phyloP scores from a whole-genome alignment of 1,140 invertebrate species.

The Temnothorax longispinosus region DNA sequence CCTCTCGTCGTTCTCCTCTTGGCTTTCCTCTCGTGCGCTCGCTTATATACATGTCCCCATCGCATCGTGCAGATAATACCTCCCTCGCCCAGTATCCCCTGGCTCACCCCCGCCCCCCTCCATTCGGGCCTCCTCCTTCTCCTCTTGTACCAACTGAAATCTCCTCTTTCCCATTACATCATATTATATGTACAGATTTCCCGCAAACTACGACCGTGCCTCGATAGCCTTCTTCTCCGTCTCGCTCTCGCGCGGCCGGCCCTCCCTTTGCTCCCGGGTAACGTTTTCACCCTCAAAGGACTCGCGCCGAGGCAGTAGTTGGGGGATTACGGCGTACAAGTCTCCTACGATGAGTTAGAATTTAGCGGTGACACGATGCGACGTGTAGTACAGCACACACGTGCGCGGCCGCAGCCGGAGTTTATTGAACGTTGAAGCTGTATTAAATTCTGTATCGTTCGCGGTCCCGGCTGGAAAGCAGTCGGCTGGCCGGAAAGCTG shows the following conservation, averaged over 20 bases:
- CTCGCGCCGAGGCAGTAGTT: constrained; percentile 70
- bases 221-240: constrained; percentile 52
- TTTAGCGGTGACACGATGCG: constrained; percentile 76
- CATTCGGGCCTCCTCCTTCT: not conserved
- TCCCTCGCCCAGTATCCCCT: not conserved
- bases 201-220: constrained; percentile 65
- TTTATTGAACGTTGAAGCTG: constrained; percentile 81
- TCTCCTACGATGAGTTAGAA: constrained; percentile 80
- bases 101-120: not conserved
- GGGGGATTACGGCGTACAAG: constrained; percentile 82
- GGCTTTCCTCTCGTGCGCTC: not conserved
- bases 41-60: constrained; percentile 13
- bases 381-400: constrained; percentile 52
- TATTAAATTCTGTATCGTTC: constrained; percentile 81
- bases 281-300: constrained; percentile 82
- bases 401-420: constrained; percentile 67
- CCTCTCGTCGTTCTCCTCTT: not conserved
- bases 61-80: constrained; percentile 59
- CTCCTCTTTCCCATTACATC: constrained; percentile 62
- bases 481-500: constrained; percentile 55
- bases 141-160: constrained; percentile 25
- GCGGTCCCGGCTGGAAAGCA: constrained; percentile 50
- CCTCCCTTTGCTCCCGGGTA: constrained; percentile 60
- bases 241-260: constrained; percentile 54
- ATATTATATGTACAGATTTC: constrained; percentile 70